Base-by-base conservation (phyloP, 2,888 invertebrate species). In the Diploptera punctata region DNA sequence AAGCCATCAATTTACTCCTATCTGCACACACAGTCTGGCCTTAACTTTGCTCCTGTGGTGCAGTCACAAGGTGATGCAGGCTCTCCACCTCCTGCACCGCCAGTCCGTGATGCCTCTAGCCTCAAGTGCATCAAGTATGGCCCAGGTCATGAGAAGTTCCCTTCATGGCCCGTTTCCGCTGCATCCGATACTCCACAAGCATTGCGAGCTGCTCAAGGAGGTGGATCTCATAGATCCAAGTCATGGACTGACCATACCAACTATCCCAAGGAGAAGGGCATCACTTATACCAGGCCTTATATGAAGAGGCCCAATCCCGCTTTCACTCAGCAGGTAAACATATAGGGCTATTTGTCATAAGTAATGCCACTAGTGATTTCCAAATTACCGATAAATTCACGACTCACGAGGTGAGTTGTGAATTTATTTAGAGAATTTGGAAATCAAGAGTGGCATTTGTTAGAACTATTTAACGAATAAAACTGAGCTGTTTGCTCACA, bases 101-200 rank as follows among this genome's bases (percentile, higher is more conserved):
- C 91, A 54, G 88, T 89, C 62, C 84, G 91, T 77, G 90, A 91
- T 82, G 87, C 89, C 31, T 88, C 90, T 75, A 89, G 88, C 79
- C 86, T 91, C 80, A 89, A 89, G 80, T 87, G 87, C 77, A 86
- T 89, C 78, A 87, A 87, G 78, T 89, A 89, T 83, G 89, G 90
- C 60, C 88, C 90, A 73, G 90, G 89, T 74, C 91, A 91, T 84
- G 91, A 91, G 81, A 91, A 91, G 80, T 91, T 89, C 80, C 91
- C 91, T 1, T 91, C 91, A 74, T 91, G 91, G 91, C 91, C 92
- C 18, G 90, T 89, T 76, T 87, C 88, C 47, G 87, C 87, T 33
- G 86, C 88, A 33, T 86, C 87, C 73, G 86, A 87, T 73, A 83
- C 86, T 52, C 76, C 77, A 18, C 82, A 84, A 80, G 79, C 82